Evolutionary conservation across 2,113 vertebrate species (phyloP), one percentile per base, ranked within the genome.

Genomic region (Heterotis niloticus): DNA sequence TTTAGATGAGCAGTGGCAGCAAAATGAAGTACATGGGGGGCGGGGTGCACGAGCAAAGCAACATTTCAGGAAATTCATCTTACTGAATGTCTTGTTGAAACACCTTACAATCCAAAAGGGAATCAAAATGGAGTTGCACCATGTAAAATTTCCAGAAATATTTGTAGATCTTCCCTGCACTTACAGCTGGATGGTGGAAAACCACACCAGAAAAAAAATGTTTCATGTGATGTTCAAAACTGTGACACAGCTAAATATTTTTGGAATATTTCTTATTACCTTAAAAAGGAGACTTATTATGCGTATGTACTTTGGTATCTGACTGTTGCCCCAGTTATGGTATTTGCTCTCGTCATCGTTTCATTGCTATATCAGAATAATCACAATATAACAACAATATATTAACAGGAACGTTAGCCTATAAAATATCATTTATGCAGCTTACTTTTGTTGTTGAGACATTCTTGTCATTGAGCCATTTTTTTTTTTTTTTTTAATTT

Each of bases 391-490:
- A 66, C 67, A 64, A 12, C 44, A 44, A 9, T 71, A 71, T 54
- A 23, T 78, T 71, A 79, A 66, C 74, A 60, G 62, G 54, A 80
- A 76, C 69, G 64, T 69, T 76, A 62, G 16, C 12, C 10, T 23
- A 80, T 57, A 11, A 52, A 23, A 69, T 76, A 69, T 56, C 59
- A 67, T 75, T 54, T 79, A 77, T 65, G 69, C 64, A 67, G 56
- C n/a, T 70, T 76, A 26, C 18, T 64, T 75, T 78, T 51, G 52
- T 76, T 34, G 29, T 54, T 16, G 56, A 77, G 54, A 75, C 28
- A 60, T 81, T 67, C 28, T 80, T 69, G 75, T 62, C 72, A 75
- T 78, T 81, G 75, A 85, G 86, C 78, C 81, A 74, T 82, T 79
- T 72, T 65, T n/a, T 28, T 23, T 34, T 75, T 67, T 34, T 82